phyloP scores from a whole-genome alignment of 2,113 vertebrate genomes.

The Heterotis niloticus region DNA sequence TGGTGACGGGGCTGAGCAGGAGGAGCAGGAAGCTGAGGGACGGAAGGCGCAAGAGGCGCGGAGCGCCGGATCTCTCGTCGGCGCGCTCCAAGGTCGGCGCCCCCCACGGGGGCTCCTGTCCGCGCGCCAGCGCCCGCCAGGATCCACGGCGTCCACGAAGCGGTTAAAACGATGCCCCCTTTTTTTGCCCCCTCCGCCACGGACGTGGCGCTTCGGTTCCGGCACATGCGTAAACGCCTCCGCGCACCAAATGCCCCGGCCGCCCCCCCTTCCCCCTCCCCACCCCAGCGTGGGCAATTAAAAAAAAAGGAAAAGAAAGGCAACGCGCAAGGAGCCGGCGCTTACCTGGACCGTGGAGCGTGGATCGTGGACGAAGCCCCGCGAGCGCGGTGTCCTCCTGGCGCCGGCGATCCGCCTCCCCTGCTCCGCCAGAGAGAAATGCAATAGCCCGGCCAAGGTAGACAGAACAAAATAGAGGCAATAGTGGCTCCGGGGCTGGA shows the following conservation, averaged over 20 bases:
- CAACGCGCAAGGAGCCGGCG: constrained; percentile 74
- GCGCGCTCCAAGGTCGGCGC: too few species aligned
- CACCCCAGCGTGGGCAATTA: constrained; percentile 76
- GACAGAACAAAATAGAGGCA: constrained; percentile 97
- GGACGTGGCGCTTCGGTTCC: constrained; percentile 72
- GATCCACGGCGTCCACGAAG: constrained; percentile 63
- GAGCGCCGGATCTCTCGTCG: too few species aligned
- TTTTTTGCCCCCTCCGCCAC: constrained; percentile 33
- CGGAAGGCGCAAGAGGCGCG: too few species aligned
- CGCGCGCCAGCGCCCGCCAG: too few species aligned
- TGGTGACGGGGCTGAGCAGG: too few species aligned
- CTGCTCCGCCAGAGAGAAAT: constrained; percentile 94
- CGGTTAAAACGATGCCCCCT: constrained; percentile 51
- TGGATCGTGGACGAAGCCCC: constrained; percentile 70
- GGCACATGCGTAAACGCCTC: constrained; percentile 95
- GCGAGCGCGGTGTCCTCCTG: constrained; percentile 57
- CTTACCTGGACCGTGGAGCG: constrained; percentile 88
- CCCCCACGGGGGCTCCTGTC: too few species aligned
- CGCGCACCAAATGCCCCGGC: constrained; percentile 81
- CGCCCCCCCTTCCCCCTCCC: too few species aligned
- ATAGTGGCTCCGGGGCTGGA: constrained; percentile 96
- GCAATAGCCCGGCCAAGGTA: constrained; percentile 98
- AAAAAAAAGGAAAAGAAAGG: constrained; percentile 45
- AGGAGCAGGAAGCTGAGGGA: too few species aligned
- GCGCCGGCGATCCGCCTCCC: constrained; percentile 82